Base-by-base conservation (phyloP, 2,888 invertebrate genomes). In the Drosophila demipolita region DNA sequence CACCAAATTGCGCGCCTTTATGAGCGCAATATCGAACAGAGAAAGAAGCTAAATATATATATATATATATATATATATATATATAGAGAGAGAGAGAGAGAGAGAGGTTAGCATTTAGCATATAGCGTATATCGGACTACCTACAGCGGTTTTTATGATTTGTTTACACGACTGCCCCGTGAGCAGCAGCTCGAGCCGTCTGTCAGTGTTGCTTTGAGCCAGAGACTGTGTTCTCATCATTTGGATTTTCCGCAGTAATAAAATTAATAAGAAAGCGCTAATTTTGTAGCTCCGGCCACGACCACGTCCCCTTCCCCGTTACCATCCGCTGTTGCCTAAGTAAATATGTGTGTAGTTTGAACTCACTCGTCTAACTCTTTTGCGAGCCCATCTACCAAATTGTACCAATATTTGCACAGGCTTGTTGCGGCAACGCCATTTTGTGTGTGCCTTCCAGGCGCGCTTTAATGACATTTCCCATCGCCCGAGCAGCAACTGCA, bases 251-350 rank as follows among this genome's bases (percentile, higher is more conserved):
- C 89, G 83, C 84, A 78, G 91, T 83, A 91, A 92, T 92, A 92
- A 92, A 92, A 92, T 92, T 92, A 92, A 91, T 91, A 92, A 90
- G 89, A 91, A 89, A 89, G 89, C 90, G 92, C 92, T 92, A 92
- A 92, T 91, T 92, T 92, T 83, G 80, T 83, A 67, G 81, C 74
- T 59, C 55, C 64, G 80, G 75, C 75, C 64, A 58, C 67, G 73
- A 49, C 49, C 36, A 58, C 58, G 73, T 50, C 45, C 45, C 58
- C 63, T 29, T 38, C 38, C 26, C 40, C 50, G 40, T 45, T 26
- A 17, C 63, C 35, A 15, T 11, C 62, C 57, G 36, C 17, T 49
- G 65, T 52, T 42, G 63, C 78, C 78, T 78, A 78, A 78, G 79
- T 75, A 78, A 78, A 78, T 63, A 78, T 49, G 40, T 57, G 32